Conservation (phyloP, 2,113 vertebrate species). For the Cavia aperea region DNA sequence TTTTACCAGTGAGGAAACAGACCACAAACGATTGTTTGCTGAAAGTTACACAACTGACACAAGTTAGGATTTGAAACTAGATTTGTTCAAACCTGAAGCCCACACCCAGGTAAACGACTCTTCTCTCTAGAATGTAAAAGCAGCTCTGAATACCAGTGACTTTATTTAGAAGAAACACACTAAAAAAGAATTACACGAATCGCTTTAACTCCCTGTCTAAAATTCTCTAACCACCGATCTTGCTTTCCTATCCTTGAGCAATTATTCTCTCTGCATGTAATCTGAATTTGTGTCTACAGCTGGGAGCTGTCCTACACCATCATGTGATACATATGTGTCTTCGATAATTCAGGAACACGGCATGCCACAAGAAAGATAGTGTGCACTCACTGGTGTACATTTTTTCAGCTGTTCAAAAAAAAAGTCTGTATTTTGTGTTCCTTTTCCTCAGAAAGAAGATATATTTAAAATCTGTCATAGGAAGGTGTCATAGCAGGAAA, state of each 20-base stretch:
- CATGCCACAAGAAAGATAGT: neutral
- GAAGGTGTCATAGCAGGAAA: constrained; percentile 4
- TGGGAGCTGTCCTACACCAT: neutral
- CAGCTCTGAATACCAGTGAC: neutral
- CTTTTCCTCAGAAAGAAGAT: constrained; percentile 30
- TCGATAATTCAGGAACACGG: neutral
- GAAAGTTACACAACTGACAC: neutral
- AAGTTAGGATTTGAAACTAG: neutral
- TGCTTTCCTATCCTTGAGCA: neutral
- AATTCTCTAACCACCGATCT: neutral
- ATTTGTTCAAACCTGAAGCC: neutral
- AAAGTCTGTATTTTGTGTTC: neutral
- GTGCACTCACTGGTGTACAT: neutral
- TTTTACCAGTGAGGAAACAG: neutral
- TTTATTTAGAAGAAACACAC: constrained; percentile 30
- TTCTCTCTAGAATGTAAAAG: neutral
- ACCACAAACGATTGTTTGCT: neutral
- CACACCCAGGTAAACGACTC: neutral
- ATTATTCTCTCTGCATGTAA: neutral
- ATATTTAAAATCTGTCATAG: constrained; percentile 15
- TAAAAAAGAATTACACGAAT: neutral
- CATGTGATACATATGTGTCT: neutral
- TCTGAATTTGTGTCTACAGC: neutral
- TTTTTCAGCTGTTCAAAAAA: neutral
- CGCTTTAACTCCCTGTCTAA: neutral